These are phyloP conservation scores for Schlechtendalia chinensis DNA, from an alignment of 1,140 invertebrate species.

Conservation along the genomic window DNA sequence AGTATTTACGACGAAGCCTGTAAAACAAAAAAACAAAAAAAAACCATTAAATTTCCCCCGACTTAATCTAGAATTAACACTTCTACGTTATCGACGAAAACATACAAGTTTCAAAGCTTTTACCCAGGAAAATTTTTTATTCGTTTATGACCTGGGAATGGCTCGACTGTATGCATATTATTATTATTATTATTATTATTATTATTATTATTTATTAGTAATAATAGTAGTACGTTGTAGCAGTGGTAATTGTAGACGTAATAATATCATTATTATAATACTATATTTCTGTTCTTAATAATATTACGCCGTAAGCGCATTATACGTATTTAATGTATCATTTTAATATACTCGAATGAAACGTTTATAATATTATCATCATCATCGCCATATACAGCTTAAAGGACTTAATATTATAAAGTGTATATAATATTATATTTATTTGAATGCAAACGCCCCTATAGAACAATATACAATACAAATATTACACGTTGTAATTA, in stretches of 20 bases:
- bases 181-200: neutral
- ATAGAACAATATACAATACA: too few relatives aligned
- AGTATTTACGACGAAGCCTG: neutral
- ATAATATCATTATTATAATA: neutral
- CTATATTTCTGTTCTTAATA: neutral
- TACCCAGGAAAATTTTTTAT: constrained; percentile 43
- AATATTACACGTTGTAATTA: too few relatives aligned
- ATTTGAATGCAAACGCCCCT: too few relatives aligned
- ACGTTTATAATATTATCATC: too few relatives aligned
- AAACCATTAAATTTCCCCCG: constrained; percentile 4
- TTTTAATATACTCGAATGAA: too few relatives aligned
- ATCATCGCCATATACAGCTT: too few relatives aligned
- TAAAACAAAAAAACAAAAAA: constrained; percentile 25
- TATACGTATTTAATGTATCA: too few relatives aligned
- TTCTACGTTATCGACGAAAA: constrained; percentile 22
- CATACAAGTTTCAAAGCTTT: constrained; percentile 42
- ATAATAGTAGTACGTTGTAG: too few relatives aligned
- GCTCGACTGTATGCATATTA: neutral
- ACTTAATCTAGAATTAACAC: constrained; percentile 33
- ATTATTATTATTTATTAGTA: too few relatives aligned
- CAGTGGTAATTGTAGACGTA: too few relatives aligned
- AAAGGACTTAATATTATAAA: too few relatives aligned
- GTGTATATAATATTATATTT: too few relatives aligned
- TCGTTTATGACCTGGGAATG: constrained; percentile 34
- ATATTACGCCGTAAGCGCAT: neutral